phyloP scores from a whole-genome alignment of 2,797 vertebrate genomes.

The Eulemur albifrons region DNA sequence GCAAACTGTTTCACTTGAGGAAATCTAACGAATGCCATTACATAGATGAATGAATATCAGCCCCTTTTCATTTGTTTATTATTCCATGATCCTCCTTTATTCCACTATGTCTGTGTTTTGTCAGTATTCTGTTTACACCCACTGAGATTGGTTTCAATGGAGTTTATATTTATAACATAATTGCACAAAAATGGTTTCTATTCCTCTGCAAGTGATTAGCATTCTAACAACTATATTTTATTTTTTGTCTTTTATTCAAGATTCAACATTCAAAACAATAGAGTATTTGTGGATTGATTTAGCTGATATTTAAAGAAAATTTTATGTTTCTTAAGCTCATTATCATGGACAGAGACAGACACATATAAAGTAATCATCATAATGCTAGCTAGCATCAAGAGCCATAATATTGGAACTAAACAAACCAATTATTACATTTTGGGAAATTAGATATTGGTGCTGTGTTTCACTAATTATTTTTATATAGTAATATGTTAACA shows the following conservation, averaged over 20 bases:
- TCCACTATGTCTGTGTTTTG: not conserved
- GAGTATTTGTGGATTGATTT: not conserved
- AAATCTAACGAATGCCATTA: not conserved
- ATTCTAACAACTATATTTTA: not conserved
- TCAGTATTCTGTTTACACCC: not conserved
- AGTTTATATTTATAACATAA: constrained; percentile 39
- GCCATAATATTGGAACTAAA: not conserved
- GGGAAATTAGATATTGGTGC: not conserved
- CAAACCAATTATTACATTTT: not conserved
- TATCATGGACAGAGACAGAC: not conserved
- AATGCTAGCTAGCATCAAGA: not conserved
- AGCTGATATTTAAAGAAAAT: not conserved
- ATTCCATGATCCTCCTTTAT: not conserved
- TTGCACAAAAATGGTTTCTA: not conserved
- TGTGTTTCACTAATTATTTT: not conserved
- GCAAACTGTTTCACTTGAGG: not conserved
- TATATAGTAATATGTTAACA: not conserved
- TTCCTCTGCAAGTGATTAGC: not conserved
- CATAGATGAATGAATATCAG: not conserved
- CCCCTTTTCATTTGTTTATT: not conserved
- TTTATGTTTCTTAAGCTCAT: constrained; percentile 23
- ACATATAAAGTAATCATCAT: not conserved
- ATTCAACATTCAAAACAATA: not conserved
- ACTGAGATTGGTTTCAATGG: not conserved
- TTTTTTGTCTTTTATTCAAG: not conserved